A percentile compares a stretch with the other conserved stretches of the same genome.
Evolutionary conservation across 2,113 vertebrate species (phyloP).

Genomic region (Chinchilla lanigera): DNA sequence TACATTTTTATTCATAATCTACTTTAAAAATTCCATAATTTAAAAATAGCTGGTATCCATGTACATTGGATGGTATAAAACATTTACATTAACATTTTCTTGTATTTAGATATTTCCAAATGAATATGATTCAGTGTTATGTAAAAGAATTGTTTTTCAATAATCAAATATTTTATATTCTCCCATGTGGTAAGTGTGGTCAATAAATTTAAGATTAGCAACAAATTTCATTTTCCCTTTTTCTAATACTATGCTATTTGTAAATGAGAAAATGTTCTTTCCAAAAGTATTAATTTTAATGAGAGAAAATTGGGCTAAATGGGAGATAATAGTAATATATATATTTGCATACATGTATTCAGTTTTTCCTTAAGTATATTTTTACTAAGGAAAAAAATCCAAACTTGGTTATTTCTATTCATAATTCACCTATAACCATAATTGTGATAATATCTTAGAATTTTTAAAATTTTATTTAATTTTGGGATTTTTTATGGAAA

Average conservation of each 20-base stretch:
- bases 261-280: not conserved
- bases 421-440: not conserved
- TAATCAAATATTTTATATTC: not conserved
- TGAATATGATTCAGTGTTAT: not conserved
- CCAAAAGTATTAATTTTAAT: not conserved
- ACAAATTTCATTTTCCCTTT: not conserved
- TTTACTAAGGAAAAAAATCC: no score
- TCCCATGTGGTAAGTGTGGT: not conserved
- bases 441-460: not conserved
- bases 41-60: not conserved
- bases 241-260: not conserved
- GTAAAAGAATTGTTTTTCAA: not conserved
- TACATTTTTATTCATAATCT: not conserved
- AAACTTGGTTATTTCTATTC: not conserved
- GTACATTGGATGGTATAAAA: not conserved
- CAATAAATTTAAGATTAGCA: not conserved
- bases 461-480: not conserved
- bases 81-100: not conserved
- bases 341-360: no score
- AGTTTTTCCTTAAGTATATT: no score
- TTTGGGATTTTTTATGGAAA: no score
- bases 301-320: slow-evolving; percentile 12
- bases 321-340: not conserved
- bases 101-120: not conserved
- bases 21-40: not conserved